Percentiles rank a stretch among this genome's conserved stretches.
phyloP scores from a whole-genome alignment of 2,113 vertebrate genomes.

The Phyllopteryx taeniolatus region DNA sequence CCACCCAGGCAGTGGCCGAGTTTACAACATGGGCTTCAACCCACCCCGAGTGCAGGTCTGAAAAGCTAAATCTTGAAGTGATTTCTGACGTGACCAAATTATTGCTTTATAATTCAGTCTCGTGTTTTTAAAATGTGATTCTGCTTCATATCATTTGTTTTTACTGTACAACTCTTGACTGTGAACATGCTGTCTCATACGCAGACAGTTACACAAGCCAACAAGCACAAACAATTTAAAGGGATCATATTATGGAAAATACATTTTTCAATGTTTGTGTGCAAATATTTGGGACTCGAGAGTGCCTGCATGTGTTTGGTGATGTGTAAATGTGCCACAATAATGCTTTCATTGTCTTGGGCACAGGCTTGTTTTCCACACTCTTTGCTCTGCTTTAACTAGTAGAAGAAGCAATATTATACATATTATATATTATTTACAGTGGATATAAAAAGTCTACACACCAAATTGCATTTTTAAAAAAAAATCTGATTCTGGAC shows the following conservation, averaged over 20 bases:
- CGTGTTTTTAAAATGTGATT: not conserved
- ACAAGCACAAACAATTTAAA: not conserved
- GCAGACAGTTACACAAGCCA: not conserved
- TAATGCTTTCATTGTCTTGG: too few relatives aligned
- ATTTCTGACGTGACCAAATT: not conserved
- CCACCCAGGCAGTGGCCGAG: slow-evolving; percentile 85
- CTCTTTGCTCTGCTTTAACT: too few relatives aligned
- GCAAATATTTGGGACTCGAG: too few relatives aligned
- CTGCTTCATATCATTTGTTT: not conserved
- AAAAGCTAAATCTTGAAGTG: not conserved
- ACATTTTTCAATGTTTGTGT: too few relatives aligned
- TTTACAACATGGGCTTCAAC: slow-evolving; percentile 96
- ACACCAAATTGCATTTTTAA: too few relatives aligned
- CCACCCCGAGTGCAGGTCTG: slow-evolving; percentile 81
- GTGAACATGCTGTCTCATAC: not conserved
- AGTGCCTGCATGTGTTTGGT: too few relatives aligned
- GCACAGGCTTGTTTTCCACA: too few relatives aligned
- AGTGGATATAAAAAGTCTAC: too few relatives aligned
- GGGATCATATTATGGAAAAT: not conserved
- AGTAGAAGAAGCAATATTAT: too few relatives aligned
- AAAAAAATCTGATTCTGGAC: too few relatives aligned
- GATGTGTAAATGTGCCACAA: too few relatives aligned
- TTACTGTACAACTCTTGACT: not conserved
- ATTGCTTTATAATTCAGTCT: not conserved
- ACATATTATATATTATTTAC: too few relatives aligned